phyloP scores from a whole-genome alignment of 2,888 invertebrate genomes.

The Harmothoe impar region DNA sequence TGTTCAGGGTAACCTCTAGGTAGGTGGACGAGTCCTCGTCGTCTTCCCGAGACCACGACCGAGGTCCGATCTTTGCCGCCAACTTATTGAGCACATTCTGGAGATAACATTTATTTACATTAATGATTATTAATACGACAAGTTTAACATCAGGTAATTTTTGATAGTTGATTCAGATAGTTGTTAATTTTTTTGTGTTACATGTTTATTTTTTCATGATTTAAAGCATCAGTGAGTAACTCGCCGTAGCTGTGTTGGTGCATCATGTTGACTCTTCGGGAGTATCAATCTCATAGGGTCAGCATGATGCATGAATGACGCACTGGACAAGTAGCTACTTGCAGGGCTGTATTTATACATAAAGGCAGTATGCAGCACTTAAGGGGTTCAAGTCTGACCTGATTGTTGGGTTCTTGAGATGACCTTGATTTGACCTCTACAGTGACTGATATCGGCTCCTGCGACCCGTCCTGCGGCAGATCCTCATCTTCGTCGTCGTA shows the following conservation, averaged over 20 bases:
- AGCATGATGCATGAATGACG: no score
- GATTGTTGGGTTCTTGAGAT: conserved; percentile 48
- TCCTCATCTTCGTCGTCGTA: conserved; percentile 67
- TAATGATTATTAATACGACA: neutral
- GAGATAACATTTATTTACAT: neutral
- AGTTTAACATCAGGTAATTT: no score
- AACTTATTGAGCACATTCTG: conserved; percentile 66
- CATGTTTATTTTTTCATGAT: no score
- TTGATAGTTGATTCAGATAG: no score
- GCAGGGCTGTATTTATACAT: no score
- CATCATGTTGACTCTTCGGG: no score
- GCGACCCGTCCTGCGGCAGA: conserved; percentile 24
- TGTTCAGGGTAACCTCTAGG: conserved; percentile 66
- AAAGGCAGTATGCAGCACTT: no score
- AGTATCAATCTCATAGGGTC: no score
- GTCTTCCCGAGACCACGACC: conserved; percentile 59
- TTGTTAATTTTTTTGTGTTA: no score
- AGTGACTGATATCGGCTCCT: conserved; percentile 22
- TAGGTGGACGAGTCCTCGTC: conserved; percentile 64
- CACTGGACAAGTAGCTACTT: no score
- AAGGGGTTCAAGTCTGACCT: conserved; percentile 12
- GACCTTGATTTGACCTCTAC: neutral
- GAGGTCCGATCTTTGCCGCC: conserved; percentile 63
- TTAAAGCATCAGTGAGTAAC: no score
- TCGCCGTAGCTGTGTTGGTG: no score